Evolutionary conservation across 1,140 invertebrate species (phyloP).

Genomic region (Holcopasites calliopsidis): DNA sequence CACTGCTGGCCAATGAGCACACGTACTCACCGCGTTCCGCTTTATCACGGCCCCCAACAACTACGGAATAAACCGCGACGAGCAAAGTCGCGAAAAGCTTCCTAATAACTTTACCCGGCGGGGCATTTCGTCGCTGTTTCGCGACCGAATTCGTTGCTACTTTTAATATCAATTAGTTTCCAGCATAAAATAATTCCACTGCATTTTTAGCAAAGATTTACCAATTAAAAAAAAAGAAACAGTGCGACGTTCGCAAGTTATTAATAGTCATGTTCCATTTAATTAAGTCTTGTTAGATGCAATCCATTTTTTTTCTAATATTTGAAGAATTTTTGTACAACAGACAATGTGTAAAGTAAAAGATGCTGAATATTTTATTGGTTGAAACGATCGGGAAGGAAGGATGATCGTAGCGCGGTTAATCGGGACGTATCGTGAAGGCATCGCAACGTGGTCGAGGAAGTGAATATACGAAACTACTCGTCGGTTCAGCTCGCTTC

Average conservation of each 20-base stretch:
- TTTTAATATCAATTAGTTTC: slow-evolving; percentile 25
- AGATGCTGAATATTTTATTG: no score
- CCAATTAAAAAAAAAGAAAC: no score
- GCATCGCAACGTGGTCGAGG: neutral
- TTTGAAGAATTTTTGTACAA: no score
- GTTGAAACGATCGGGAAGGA: no score
- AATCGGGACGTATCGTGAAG: no score
- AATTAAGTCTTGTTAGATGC: no score
- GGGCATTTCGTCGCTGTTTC: slow-evolving; percentile 6
- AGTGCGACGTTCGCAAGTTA: no score
- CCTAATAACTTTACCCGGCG: slow-evolving; percentile 15
- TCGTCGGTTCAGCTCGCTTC: neutral
- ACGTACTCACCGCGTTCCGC: slow-evolving; percentile 22
- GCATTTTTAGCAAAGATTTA: no score
- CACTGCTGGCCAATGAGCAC: slow-evolving; percentile 9
- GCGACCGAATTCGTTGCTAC: neutral
- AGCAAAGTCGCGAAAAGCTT: slow-evolving; percentile 17
- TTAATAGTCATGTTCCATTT: no score
- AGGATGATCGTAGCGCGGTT: no score
- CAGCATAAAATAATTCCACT: neutral
- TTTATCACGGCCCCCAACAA: slow-evolving; percentile 38
- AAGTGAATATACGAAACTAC: neutral
- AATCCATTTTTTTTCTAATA: no score
- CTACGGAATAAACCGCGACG: slow-evolving; percentile 20
- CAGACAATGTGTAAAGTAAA: no score